phyloP scores from a whole-genome alignment of 2,113 vertebrate species.

The Zosterops japonicus region DNA sequence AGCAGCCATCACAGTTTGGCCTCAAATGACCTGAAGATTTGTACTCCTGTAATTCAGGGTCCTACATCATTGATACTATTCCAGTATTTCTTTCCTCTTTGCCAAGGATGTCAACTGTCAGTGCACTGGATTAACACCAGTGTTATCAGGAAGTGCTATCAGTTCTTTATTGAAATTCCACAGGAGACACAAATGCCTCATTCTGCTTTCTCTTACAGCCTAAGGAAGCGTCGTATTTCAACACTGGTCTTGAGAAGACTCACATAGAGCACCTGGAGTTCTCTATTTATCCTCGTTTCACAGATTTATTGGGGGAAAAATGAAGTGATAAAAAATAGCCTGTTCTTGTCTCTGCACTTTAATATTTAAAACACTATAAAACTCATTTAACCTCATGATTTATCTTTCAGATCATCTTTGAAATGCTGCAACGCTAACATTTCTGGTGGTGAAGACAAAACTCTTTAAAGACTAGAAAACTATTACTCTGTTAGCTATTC shows the following conservation, averaged over 20 bases:
- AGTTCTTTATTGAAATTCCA: not conserved
- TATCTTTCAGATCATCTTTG: not conserved
- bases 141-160: not conserved
- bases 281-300: not conserved
- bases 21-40: not conserved
- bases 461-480: not conserved
- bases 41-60: not conserved
- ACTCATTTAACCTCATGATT: not conserved
- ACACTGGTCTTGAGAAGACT: not conserved
- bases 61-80: fast-evolving
- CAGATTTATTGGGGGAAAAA: not conserved
- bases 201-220: not conserved
- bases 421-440: not conserved
- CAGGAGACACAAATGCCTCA: not conserved
- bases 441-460: not conserved
- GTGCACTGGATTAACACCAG: not conserved
- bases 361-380: not conserved
- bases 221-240: not conserved
- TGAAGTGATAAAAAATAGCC: not conserved
- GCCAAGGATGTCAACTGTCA: not conserved
- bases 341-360: not conserved
- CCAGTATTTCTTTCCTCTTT: not conserved
- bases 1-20: not conserved
- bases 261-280: not conserved
- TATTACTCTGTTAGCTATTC: not conserved